Evolutionary conservation across 2,797 vertebrate genomes (phyloP).

Genomic region (Trachops cirrhosus): DNA sequence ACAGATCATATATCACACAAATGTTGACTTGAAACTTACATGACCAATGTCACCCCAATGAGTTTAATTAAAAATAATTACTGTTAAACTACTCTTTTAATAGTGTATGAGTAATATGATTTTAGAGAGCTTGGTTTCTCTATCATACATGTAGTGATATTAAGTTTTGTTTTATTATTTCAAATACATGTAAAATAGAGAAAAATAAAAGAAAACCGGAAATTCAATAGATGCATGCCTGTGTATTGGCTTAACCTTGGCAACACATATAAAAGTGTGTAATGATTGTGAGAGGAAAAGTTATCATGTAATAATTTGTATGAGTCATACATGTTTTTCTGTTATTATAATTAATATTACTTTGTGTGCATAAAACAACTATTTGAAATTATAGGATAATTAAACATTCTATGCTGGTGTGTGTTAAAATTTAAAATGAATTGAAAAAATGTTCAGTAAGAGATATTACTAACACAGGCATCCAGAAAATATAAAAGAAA

Average conservation of each 20-base stretch:
- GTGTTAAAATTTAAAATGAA: background rate
- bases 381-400: background rate
- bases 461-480: background rate
- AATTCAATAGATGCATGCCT: background rate
- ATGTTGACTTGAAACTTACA: background rate
- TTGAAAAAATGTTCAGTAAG: background rate
- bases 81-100: background rate
- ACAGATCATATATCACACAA: background rate
- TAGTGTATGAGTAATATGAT: background rate
- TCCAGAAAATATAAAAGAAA: background rate
- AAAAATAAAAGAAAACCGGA: background rate
- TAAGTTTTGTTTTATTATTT: background rate
- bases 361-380: background rate
- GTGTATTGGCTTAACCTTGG: background rate
- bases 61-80: background rate
- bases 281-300: background rate
- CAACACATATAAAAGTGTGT: background rate
- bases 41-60: background rate
- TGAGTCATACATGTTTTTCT: background rate
- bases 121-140: background rate
- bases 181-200: background rate
- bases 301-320: background rate
- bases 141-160: background rate
- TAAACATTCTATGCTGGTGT: background rate
- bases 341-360: background rate